A percentile compares a stretch with the other conserved stretches of the same genome.
These are phyloP conservation scores for Pionites leucogaster DNA, from an alignment of 2,113 vertebrate genomes.

Conservation along the genomic window DNA sequence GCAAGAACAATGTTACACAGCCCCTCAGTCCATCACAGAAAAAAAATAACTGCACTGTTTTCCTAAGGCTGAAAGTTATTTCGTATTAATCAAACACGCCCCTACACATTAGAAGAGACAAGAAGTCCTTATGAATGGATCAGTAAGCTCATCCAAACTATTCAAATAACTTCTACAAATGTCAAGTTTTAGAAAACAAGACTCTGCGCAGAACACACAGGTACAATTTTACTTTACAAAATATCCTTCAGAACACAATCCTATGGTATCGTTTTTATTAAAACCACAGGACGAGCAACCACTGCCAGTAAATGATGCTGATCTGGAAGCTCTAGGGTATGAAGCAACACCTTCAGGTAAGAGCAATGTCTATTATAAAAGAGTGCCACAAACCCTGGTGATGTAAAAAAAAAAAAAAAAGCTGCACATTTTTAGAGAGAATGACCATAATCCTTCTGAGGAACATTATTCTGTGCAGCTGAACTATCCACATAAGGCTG, in stretches of 20 bases:
- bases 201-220: neutral
- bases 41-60: neutral
- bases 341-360: neutral
- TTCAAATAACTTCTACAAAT: constrained; percentile 48
- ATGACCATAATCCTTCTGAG: neutral
- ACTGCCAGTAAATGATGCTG: neutral
- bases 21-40: neutral
- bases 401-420: constrained; percentile 19
- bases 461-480: neutral
- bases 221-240: neutral
- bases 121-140: neutral
- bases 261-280: constrained; percentile 31
- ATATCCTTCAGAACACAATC: neutral
- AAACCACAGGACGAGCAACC: neutral
- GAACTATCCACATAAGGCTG: neutral
- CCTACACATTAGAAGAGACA: neutral
- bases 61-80: neutral
- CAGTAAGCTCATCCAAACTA: neutral
- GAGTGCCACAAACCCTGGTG: neutral
- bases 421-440: neutral
- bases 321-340: neutral
- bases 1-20: neutral
- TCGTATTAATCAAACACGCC: neutral
- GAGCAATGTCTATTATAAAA: neutral
- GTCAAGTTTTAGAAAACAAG: constrained; percentile 20